Evolutionary conservation across 2,113 vertebrate species (phyloP).

Genomic region (Setophaga kirtlandii): DNA sequence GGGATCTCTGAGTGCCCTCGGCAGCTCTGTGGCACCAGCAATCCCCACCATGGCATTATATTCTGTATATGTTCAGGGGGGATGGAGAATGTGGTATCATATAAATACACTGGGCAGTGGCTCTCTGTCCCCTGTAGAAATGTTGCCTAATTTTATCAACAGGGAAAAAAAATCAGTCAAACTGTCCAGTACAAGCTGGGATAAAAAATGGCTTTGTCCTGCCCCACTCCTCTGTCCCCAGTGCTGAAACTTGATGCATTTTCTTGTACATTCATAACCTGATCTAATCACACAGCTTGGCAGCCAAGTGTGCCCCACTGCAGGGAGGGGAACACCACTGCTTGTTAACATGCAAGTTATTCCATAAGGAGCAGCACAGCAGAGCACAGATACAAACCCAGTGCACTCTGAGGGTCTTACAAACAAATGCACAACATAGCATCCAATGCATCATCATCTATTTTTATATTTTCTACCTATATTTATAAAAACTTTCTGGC

Average conservation of each 20-base stretch:
- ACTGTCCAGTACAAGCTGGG: neutral
- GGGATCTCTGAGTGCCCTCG: neutral
- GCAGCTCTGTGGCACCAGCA: neutral
- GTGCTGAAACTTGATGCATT: neutral
- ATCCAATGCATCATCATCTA: neutral
- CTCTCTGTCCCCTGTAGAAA: neutral
- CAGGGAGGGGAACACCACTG: neutral
- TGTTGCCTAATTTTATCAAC: neutral
- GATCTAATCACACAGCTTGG: neutral
- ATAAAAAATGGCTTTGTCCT: neutral
- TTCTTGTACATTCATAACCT: neutral
- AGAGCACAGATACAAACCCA: neutral
- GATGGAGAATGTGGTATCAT: neutral
- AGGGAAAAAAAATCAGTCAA: neutral
- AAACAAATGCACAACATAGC: neutral
- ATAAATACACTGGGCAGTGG: neutral
- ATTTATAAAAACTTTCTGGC: neutral
- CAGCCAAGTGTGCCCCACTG: neutral
- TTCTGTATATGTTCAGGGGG: neutral
- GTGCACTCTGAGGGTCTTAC: neutral
- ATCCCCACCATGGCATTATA: neutral
- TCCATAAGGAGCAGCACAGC: neutral
- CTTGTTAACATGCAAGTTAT: neutral
- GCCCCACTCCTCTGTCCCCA: accelerated
- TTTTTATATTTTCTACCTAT: neutral